These are phyloP conservation scores for Nylanderia fulva DNA, from an alignment of 1,140 invertebrate species.

Conservation along the genomic window DNA sequence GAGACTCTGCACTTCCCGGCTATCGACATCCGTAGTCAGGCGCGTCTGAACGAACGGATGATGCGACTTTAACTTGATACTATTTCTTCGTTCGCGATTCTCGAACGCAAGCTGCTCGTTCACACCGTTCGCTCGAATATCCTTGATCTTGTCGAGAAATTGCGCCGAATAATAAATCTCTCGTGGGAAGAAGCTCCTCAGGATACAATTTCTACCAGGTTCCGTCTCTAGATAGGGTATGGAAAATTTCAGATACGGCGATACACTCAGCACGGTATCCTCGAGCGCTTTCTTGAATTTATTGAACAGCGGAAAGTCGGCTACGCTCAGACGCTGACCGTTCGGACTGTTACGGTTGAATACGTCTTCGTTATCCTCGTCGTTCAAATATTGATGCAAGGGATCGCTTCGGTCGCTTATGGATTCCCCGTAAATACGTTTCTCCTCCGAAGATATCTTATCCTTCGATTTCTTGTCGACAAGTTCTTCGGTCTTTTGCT, in stretches of 20 bases:
- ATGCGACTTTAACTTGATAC: slow-evolving; percentile 79
- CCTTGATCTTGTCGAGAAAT: slow-evolving; percentile 81
- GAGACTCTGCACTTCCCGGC: slow-evolving; percentile 89
- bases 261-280: slow-evolving; percentile 92
- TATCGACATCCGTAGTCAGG: slow-evolving; percentile 88
- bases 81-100: slow-evolving; percentile 59
- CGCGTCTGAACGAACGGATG: slow-evolving; percentile 92
- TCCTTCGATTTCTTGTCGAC: slow-evolving; percentile 76
- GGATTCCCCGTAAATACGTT: slow-evolving; percentile 86
- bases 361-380: slow-evolving; percentile 86
- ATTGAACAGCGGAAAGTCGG: slow-evolving; percentile 88
- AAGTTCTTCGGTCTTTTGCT: slow-evolving; percentile 39
- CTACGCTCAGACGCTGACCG: slow-evolving; percentile 84
- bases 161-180: slow-evolving; percentile 92
- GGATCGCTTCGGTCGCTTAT: slow-evolving; percentile 92
- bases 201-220: slow-evolving; percentile 90
- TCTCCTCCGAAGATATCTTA: slow-evolving; percentile 83
- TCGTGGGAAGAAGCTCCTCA: slow-evolving; percentile 92
- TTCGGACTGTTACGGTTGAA: slow-evolving; percentile 76
- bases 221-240: slow-evolving; percentile 96
- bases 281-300: slow-evolving; percentile 92
- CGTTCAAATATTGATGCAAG: slow-evolving; percentile 89
- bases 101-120: slow-evolving; percentile 60
- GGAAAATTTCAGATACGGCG: slow-evolving; percentile 94
- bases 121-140: slow-evolving; percentile 68